Evolutionary conservation across 2,888 invertebrate genomes (phyloP).

Genomic region (Fragum whitleyi): DNA sequence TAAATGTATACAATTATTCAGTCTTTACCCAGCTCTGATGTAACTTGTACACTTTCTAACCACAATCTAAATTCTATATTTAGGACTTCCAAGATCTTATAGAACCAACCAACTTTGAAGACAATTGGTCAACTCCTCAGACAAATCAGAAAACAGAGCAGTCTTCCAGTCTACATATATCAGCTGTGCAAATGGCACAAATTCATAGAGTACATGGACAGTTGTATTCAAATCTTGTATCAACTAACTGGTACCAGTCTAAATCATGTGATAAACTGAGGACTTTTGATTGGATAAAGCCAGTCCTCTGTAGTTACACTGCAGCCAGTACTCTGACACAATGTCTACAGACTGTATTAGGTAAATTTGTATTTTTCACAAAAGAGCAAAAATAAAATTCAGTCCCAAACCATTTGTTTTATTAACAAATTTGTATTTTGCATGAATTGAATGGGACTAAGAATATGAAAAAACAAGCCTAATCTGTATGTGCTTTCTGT

Average conservation of each 20-base stretch:
- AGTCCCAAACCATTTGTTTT: too few relatives aligned
- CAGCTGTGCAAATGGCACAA: constrained; percentile 72
- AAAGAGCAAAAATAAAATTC: too few relatives aligned
- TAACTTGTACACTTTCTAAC: too few relatives aligned
- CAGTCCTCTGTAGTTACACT: constrained; percentile 73
- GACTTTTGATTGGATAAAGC: constrained; percentile 67
- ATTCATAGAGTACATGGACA: constrained; percentile 71
- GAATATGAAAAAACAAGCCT: too few relatives aligned
- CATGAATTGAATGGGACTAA: too few relatives aligned
- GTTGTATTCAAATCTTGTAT: constrained; percentile 72
- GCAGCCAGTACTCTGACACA: constrained; percentile 71
- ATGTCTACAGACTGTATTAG: constrained; percentile 51
- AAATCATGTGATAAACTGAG: constrained; percentile 30
- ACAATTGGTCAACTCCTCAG: constrained; percentile 28
- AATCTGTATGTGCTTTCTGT: too few relatives aligned
- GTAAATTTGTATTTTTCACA: too few relatives aligned
- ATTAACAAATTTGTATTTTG: too few relatives aligned
- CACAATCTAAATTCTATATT: too few relatives aligned
- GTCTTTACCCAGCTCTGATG: too few relatives aligned
- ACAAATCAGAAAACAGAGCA: constrained; percentile 27
- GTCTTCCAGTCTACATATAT: constrained; percentile 68
- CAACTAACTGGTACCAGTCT: constrained; percentile 71
- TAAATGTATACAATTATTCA: too few relatives aligned
- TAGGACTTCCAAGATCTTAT: constrained; percentile 82
- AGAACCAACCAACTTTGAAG: constrained; percentile 74